Evolutionary conservation across 2,113 vertebrate species (phyloP), one percentile per base, ranked within the genome.

Genomic region (Heptranchias perlo): DNA sequence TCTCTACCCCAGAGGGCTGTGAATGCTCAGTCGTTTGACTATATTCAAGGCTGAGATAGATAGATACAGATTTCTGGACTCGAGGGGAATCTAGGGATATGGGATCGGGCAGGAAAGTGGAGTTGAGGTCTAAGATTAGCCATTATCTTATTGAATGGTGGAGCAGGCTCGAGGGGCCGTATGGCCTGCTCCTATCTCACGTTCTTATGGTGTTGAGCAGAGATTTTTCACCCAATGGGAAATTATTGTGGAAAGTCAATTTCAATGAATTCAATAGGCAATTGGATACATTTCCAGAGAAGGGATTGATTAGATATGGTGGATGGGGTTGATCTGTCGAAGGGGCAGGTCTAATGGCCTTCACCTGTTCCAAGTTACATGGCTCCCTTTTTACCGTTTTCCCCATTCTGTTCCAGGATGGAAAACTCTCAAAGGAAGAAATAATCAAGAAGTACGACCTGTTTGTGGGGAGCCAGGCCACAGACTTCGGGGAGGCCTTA

Each of bases 381-480:
- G 65, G 47, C 16, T 18, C 28, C 3, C 14, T 65, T 93, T n/a
- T 91, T 61, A 93, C 35, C 61, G 35, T 39, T 1, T 62, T n/a
- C 89, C 58, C n/a, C n/a, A 62, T 10, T 93, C 16, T 82, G 58
- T 65, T 97, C 91, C 96, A 99, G 99, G 98, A 99, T 0, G 98
- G 98, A 69, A 98, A 98, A 96, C 97, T 99, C n/a, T 98, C 97
- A 91, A 98, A 97, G 96, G 97, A 98, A 96, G 99, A 99, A 96
- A 98, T 99, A 65, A 97, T 99, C 84, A 98, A 98, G 96, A 99
- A 99, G 96, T 98, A 98, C 0, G 98, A 99, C 94, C 96, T 99
- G 96, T 99, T 99, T 96, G 99, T 99, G 96, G 99, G 98, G 87
- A 99, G 99, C 96, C 99, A 99, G 97, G 99, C 98, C 96, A 99